Conservation (phyloP, 37 sponge, comb jelly and placozoan species). For the Chondrosia reniformis region DNA sequence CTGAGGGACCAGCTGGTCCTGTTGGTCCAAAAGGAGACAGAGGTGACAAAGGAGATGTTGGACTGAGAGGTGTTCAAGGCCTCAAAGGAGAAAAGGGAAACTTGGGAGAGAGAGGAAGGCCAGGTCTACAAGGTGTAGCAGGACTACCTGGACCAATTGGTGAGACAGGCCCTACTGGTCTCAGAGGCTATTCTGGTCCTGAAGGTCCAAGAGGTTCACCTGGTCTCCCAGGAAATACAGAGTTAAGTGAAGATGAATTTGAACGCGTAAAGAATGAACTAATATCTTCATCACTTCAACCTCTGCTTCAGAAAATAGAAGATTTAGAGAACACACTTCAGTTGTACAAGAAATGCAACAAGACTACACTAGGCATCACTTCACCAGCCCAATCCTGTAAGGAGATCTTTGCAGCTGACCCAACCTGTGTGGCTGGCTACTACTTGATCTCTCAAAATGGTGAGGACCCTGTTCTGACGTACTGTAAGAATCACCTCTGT, state of each 20-base stretch:
- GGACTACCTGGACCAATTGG: no score
- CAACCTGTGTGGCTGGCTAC: neutral
- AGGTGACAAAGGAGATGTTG: neutral
- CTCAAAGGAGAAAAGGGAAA: constrained; percentile 20
- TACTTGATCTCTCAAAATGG: neutral
- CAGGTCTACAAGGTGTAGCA: neutral
- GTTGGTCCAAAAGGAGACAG: neutral
- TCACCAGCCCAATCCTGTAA: constrained; percentile 7
- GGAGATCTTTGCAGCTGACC: constrained; percentile 14
- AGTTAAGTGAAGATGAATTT: neutral
- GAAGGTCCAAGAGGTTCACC: no score
- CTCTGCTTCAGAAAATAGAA: constrained; percentile 2
- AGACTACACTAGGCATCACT: neutral
- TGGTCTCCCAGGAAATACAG: no score
- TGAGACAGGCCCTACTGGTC: no score
- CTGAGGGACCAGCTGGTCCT: neutral
- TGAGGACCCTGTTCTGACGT: neutral
- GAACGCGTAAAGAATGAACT: neutral
- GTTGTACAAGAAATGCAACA: neutral
- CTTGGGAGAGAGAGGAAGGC: neutral
- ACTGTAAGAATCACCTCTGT: constrained; percentile 8
- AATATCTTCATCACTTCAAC: neutral
- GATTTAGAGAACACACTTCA: neutral
- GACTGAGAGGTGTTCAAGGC: neutral
- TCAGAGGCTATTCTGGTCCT: no score